Evolutionary conservation across 2,888 invertebrate genomes (phyloP).

Genomic region (Cheilosia variabilis): DNA sequence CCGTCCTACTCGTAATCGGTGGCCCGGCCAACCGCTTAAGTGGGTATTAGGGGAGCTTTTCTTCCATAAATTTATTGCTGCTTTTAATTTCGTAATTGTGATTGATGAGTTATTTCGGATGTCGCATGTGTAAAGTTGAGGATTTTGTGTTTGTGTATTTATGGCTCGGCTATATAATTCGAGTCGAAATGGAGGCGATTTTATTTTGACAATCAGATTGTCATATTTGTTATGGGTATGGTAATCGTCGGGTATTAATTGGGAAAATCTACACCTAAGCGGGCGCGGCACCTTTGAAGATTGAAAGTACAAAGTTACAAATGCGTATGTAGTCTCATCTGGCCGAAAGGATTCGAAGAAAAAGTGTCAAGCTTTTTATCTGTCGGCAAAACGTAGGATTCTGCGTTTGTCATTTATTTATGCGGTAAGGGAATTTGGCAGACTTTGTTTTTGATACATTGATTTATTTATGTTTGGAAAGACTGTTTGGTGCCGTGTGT

Average conservation of each 20-base stretch:
- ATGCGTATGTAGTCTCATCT: not conserved
- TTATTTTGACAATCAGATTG: conserved; percentile 57
- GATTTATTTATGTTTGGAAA: not conserved
- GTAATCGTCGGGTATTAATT: conserved; percentile 37
- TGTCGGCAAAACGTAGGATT: not conserved
- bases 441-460: not conserved
- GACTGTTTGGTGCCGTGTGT: not conserved
- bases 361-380: not conserved
- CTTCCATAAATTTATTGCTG: conserved; percentile 80
- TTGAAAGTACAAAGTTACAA: not conserved
- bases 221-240: conserved; percentile 54
- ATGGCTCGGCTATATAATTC: conserved; percentile 36
- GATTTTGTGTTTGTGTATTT: conserved; percentile 47
- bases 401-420: not conserved
- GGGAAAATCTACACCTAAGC: conserved; percentile 25
- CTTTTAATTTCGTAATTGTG: conserved; percentile 82
- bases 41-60: conserved; percentile 78
- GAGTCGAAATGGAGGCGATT: conserved; percentile 43
- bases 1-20: conserved; percentile 41
- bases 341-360: not conserved
- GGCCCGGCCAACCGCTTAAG: conserved; percentile 21
- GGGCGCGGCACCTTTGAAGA: conserved; percentile 31
- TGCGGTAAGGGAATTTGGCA: not conserved
- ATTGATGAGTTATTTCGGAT: conserved; percentile 81
- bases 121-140: conserved; percentile 36